phyloP scores from a whole-genome alignment of 1,140 invertebrate genomes.

The Tetranychus urticae region DNA sequence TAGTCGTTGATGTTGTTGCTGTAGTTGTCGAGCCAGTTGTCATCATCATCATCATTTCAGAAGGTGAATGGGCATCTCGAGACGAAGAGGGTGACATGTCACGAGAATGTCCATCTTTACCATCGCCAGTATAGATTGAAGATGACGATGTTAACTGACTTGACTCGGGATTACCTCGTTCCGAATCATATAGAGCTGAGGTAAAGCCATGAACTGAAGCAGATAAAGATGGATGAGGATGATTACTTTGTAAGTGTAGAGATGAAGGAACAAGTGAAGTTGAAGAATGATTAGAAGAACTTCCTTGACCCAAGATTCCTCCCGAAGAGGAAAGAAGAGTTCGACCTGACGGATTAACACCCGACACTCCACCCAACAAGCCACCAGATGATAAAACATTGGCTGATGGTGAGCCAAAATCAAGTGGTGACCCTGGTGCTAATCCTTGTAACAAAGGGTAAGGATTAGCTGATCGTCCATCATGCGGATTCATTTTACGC shows the following conservation, averaged over 20 bases:
- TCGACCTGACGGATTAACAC: too few relatives aligned
- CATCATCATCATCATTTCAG: neutral
- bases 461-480: conserved; percentile 59
- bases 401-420: neutral
- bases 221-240: too few relatives aligned
- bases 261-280: neutral
- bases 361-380: neutral
- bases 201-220: neutral
- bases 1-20: neutral
- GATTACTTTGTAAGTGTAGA: too few relatives aligned
- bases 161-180: neutral
- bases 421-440: neutral
- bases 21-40: neutral
- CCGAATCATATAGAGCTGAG: neutral
- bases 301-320: neutral
- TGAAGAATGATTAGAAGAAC: neutral
- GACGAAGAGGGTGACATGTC: neutral
- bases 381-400: neutral
- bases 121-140: neutral
- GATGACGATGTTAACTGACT: conserved; percentile 2
- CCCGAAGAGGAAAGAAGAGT: neutral
- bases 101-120: neutral
- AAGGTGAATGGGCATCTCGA: neutral
- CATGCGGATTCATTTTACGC: conserved; percentile 73
- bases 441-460: neutral